Evolutionary conservation across 2,797 vertebrate genomes (phyloP).

Genomic region (Leptoclinus maculatus): DNA sequence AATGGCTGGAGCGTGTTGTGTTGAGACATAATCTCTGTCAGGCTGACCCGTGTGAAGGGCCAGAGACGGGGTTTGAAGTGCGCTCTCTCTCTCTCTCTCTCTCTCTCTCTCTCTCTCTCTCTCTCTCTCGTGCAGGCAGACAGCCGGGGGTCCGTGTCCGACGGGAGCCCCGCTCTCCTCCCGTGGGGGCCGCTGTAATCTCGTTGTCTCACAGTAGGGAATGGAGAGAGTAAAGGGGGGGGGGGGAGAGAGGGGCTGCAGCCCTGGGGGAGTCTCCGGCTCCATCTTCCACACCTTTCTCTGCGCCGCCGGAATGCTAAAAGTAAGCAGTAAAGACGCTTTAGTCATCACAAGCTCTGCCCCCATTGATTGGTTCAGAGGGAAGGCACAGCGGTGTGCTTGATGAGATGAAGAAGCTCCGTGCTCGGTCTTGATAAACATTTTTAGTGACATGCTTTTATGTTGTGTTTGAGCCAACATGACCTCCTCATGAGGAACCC

Average conservation of each 20-base stretch:
- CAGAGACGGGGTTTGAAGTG: conserved; percentile 45
- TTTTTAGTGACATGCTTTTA: conserved; percentile 2
- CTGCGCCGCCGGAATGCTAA: conserved; percentile 49
- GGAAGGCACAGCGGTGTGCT: no score
- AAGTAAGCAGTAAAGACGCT: conserved; percentile 72
- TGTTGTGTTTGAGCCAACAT: conserved; percentile 5
- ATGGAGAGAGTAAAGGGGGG: conserved; percentile 42
- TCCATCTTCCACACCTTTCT: conserved; percentile 61
- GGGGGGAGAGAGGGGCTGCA: conserved; percentile 62
- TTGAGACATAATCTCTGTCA: conserved; percentile 46
- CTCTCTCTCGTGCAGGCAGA: conserved; percentile 34
- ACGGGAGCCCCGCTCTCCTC: conserved; percentile 61
- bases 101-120: conserved; percentile 58
- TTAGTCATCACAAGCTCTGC: conserved; percentile 59
- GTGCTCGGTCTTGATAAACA: conserved; percentile 20
- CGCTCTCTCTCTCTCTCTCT: conserved; percentile 45
- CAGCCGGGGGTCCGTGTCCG: conserved; percentile 57
- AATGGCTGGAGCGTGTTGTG: conserved; percentile 58
- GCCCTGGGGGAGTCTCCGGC: conserved; percentile 67
- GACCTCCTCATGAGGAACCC: not conserved
- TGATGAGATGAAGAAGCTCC: conserved; percentile 7
- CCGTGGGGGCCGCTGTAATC: conserved; percentile 66
- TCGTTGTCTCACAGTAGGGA: conserved; percentile 71
- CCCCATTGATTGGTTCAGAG: conserved; percentile 59
- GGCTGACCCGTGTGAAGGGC: conserved; percentile 44